phyloP scores from a whole-genome alignment of 2,888 invertebrate genomes.

The Zaprionus lineosus region DNA sequence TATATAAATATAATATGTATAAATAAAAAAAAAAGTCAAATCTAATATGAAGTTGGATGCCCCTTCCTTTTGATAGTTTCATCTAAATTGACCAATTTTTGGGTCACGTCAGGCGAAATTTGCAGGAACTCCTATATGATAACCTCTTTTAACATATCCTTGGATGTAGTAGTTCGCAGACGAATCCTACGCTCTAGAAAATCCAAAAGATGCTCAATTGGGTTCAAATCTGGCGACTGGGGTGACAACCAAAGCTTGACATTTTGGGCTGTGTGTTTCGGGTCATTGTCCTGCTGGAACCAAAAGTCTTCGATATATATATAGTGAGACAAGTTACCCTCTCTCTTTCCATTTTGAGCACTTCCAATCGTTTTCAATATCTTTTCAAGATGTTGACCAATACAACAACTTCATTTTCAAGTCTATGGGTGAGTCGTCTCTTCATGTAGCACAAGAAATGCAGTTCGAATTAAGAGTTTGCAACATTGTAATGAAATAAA shows the following conservation, averaged over 20 bases:
- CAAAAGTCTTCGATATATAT: slow-evolving; percentile 3
- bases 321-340: too few relatives aligned
- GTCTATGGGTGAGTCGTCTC: too few relatives aligned
- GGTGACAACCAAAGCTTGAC: slow-evolving; percentile 28
- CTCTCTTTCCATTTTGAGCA: too few relatives aligned
- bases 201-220: slow-evolving; percentile 31
- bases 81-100: slow-evolving; percentile 18
- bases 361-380: too few relatives aligned
- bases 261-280: slow-evolving; percentile 24
- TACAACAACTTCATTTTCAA: too few relatives aligned
- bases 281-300: slow-evolving; percentile 37
- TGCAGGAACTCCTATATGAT: slow-evolving; percentile 26
- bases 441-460: too few relatives aligned
- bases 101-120: slow-evolving; percentile 6
- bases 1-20: too few relatives aligned
- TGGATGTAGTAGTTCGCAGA: slow-evolving; percentile 9
- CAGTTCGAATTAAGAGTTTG: too few relatives aligned
- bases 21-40: slow-evolving; percentile 1
- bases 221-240: slow-evolving; percentile 29
- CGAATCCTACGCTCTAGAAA: slow-evolving; percentile 21
- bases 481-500: too few relatives aligned
- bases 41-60: slow-evolving; percentile 3
- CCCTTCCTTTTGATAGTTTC: slow-evolving; percentile 13
- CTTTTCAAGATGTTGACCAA: too few relatives aligned
- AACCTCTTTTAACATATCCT: slow-evolving; percentile 15